These are phyloP conservation scores for Zhuqinia jingwanae DNA, from an alignment of 2,888 invertebrate species.

Conservation along the genomic window DNA sequence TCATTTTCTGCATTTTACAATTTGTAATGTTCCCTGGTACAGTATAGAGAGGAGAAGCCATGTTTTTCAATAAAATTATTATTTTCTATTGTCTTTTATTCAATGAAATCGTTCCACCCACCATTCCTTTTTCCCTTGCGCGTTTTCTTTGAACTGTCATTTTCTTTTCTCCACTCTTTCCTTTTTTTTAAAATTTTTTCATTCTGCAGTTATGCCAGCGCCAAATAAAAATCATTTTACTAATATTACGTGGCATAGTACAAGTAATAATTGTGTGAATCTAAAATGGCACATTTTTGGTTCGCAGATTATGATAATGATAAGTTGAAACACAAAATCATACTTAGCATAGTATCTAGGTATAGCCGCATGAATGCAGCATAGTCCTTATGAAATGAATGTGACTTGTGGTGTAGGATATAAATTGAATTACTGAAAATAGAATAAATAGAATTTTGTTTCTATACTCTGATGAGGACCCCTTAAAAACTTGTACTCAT, in stretches of 20 bases:
- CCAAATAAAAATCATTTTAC: neutral
- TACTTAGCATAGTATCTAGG: neutral
- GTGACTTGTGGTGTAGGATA: no score
- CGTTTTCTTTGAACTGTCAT: neutral
- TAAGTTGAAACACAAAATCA: neutral
- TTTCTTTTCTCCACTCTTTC: neutral
- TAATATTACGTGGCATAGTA: neutral
- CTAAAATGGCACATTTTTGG: neutral
- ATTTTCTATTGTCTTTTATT: slow-evolving; percentile 39
- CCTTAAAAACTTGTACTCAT: no score
- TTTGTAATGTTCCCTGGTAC: neutral
- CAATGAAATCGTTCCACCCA: slow-evolving; percentile 22
- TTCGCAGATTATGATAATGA: no score
- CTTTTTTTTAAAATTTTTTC: no score
- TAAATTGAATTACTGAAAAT: no score
- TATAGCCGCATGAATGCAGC: no score
- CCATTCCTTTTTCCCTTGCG: neutral
- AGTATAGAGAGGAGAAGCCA: neutral
- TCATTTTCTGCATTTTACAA: slow-evolving; percentile 7
- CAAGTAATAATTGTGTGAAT: neutral
- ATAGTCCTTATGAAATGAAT: no score
- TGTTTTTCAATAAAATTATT: slow-evolving; percentile 26
- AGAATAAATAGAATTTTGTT: no score
- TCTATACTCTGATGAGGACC: no score
- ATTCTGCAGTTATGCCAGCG: no score